Evolutionary conservation across 2,797 vertebrate species (phyloP), one percentile per base, ranked within the genome.

Genomic region (Cyclura pinguis): DNA sequence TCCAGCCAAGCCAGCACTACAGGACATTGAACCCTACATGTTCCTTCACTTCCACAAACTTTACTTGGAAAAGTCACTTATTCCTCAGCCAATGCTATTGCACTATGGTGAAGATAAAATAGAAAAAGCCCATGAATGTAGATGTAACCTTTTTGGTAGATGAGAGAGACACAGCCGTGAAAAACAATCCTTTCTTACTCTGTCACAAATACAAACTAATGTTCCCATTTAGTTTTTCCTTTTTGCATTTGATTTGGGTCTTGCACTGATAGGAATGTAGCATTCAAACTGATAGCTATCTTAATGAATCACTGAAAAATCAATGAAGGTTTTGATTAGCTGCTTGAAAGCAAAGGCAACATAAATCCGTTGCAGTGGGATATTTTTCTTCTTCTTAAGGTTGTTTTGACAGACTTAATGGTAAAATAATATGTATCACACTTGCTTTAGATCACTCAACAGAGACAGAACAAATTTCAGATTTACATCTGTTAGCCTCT

Each of bases 281-380:
- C 82, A 2, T 91, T 92, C 52, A 83, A 59, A 80, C 20, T 82
- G 80, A 47, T 57, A 78, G 0, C 10, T 72, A 57, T 86, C 35
- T 91, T 67, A 76, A 93, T 81, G 72, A 86, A 80, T 78, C 10
- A 35, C 84, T 69, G 88, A 94, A 95, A 47, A 38, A 88, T 35
- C 82, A 83, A 52, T 86, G 83, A 72, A 20, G 57, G 0, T 62
- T 84, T 92, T 92, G 80, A 85, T 91, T 86, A 92, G 62, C 7
- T 86, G 3, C 57, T 35, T 91, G 85, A 1, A 2, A 81, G 80
- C n/a, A 62, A 92, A n/a, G 81, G 69, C 5, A 83, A 82, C 74
- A 59, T 1, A 84, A 13, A 88, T 76, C 77, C 38, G 0, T 57
- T 86, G 38, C 35, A 22, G 38, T 38, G 32, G 80, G 32, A 29